Percentiles rank a stretch among this genome's conserved stretches.
Conservation (phyloP, 2,888 invertebrate genomes). For the Agrochola macilenta region DNA sequence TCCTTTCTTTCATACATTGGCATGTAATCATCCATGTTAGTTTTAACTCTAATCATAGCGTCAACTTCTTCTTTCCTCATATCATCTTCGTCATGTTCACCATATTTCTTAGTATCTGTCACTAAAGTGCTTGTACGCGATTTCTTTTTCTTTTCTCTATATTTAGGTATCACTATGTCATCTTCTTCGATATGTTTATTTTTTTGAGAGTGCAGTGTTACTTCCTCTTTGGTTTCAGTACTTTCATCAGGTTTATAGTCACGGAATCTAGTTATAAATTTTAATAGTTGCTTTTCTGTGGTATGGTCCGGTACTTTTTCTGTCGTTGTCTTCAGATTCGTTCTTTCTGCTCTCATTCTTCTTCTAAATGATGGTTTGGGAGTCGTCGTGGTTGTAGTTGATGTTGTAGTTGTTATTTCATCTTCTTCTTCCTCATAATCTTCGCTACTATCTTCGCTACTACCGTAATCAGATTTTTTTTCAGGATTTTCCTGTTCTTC, state of each 20-base stretch:
- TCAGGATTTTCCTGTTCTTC: constrained; percentile 19
- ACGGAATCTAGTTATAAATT: constrained; percentile 81
- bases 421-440: constrained; percentile 74
- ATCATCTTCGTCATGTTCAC: constrained; percentile 80
- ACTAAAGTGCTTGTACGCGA: constrained; percentile 84
- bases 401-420: constrained; percentile 63
- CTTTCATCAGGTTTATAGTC: constrained; percentile 70
- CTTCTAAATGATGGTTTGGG: constrained; percentile 73
- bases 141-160: constrained; percentile 86
- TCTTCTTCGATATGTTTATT: constrained; percentile 46
- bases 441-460: constrained; percentile 66
- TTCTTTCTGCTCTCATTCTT: constrained; percentile 62
- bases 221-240: constrained; percentile 47
- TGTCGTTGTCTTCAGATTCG: constrained; percentile 66
- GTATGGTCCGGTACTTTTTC: constrained; percentile 64
- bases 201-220: constrained; percentile 32
- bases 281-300: constrained; percentile 73
- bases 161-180: constrained; percentile 72
- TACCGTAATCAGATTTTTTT: constrained; percentile 64
- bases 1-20: constrained; percentile 83
- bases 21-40: constrained; percentile 83
- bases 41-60: constrained; percentile 82
- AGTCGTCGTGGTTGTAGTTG: constrained; percentile 76
- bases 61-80: constrained; percentile 84
- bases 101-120: constrained; percentile 86